Percentiles rank a stretch among this genome's conserved stretches.
Conservation (phyloP, 2,113 vertebrate species). For the Paraplagusia blochii region DNA sequence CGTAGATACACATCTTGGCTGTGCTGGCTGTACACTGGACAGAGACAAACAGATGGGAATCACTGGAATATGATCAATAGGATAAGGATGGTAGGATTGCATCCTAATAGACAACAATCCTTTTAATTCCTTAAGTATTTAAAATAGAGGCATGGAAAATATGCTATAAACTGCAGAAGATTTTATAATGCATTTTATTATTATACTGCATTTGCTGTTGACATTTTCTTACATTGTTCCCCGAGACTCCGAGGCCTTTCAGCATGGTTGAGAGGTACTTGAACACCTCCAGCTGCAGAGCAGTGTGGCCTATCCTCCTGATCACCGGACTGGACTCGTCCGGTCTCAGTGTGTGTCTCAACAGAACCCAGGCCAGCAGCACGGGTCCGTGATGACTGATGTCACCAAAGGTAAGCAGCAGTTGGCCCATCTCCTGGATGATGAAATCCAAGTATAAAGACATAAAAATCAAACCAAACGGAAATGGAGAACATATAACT, state of each 20-base stretch:
- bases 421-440: conserved; percentile 87
- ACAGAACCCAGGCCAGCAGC: conserved; percentile 92
- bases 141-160: too few species aligned
- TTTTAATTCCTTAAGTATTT: too few species aligned
- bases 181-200: too few species aligned
- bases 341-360: conserved; percentile 87
- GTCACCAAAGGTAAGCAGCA: conserved; percentile 89
- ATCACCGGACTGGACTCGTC: conserved; percentile 81
- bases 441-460: neutral
- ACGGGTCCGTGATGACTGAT: conserved; percentile 88
- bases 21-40: conserved; percentile 91
- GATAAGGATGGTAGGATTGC: too few species aligned
- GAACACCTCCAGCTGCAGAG: conserved; percentile 91
- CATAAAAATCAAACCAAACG: too few species aligned
- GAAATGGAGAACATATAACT: too few species aligned
- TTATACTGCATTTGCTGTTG: too few species aligned
- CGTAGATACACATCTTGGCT: conserved; percentile 92
- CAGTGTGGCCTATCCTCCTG: conserved; percentile 85
- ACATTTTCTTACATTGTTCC: conserved; percentile 85
- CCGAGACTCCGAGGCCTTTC: conserved; percentile 82
- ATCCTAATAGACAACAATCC: too few species aligned
- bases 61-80: neutral
- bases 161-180: too few species aligned
- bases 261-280: conserved; percentile 90
- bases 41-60: neutral